Percentiles rank a stretch among this genome's conserved stretches.
Conservation (phyloP, 2,113 vertebrate genomes). For the Hylia prasina region DNA sequence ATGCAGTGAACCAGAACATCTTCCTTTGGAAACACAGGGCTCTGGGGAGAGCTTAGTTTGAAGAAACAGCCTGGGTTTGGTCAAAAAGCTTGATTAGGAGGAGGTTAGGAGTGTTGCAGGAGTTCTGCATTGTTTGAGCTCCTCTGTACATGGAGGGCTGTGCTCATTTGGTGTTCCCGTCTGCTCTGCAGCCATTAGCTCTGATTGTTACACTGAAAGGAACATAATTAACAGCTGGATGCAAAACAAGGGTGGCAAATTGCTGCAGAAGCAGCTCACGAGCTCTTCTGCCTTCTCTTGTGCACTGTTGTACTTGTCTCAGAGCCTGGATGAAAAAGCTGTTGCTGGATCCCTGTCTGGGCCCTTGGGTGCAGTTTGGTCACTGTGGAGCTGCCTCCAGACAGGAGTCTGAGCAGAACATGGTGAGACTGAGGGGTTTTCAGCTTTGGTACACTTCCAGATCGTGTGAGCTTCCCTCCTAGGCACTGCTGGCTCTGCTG, state of each 20-base stretch:
- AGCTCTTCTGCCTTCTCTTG: conserved; percentile 36
- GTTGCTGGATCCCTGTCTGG: neutral
- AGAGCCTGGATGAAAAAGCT: neutral
- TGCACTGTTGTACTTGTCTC: neutral
- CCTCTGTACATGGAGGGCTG: neutral
- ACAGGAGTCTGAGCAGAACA: neutral
- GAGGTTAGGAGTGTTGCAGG: neutral
- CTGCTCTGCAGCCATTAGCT: conserved; percentile 63
- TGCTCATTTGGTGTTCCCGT: conserved; percentile 56
- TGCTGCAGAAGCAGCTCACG: conserved; percentile 54
- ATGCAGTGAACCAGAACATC: conserved; percentile 11
- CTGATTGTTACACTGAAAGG: conserved; percentile 71
- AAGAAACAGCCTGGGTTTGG: conserved; percentile 15
- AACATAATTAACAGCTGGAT: conserved; percentile 72
- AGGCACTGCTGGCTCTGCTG: conserved; percentile 31
- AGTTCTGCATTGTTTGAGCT: conserved; percentile 37
- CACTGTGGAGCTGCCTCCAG: neutral
- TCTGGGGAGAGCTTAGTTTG: conserved; percentile 44
- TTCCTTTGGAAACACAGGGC: conserved; percentile 20
- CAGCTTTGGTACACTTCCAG: neutral
- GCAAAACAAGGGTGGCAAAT: conserved; percentile 69
- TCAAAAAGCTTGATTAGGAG: conserved; percentile 35
- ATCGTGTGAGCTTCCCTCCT: neutral
- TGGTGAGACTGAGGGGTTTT: neutral
- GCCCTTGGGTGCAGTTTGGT: neutral